Conservation (phyloP, 2,888 invertebrate genomes). For the Caenorhabditis doughertyi region DNA sequence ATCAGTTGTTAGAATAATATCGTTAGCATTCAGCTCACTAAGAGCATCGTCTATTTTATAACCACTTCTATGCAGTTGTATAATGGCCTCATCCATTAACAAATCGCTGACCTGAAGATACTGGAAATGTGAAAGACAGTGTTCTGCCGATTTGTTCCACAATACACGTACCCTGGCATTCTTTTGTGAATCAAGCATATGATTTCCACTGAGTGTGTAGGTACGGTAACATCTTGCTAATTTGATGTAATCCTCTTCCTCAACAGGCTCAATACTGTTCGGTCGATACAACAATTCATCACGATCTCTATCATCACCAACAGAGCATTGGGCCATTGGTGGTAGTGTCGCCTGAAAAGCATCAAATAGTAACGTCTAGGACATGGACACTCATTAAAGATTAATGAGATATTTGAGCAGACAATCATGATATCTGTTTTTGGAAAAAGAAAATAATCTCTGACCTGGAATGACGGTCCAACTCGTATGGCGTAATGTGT, state of each 20-base stretch:
- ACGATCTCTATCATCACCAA: slow-evolving; percentile 79
- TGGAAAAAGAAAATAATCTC: not conserved
- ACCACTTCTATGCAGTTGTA: slow-evolving; percentile 91
- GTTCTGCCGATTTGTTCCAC: not conserved
- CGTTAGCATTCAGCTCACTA: slow-evolving; percentile 85
- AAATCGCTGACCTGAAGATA: slow-evolving; percentile 75
- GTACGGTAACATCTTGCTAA: slow-evolving; percentile 73
- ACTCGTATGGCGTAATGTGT: slow-evolving; percentile 86
- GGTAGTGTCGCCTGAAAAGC: slow-evolving; percentile 74
- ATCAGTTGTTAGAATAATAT: slow-evolving; percentile 74
- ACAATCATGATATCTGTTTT: not conserved
- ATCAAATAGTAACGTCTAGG: slow-evolving; percentile 12
- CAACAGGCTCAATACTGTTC: slow-evolving; percentile 70
- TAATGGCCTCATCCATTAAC: slow-evolving; percentile 78
- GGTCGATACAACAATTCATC: slow-evolving; percentile 80
- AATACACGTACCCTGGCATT: slow-evolving; percentile 68
- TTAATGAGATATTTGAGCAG: slow-evolving; percentile 18
- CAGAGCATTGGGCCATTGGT: slow-evolving; percentile 64
- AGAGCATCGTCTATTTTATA: slow-evolving; percentile 97
- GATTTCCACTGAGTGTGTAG: slow-evolving; percentile 69
- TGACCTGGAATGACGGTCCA: slow-evolving; percentile 86
- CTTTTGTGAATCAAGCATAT: slow-evolving; percentile 75
- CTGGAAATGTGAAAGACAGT: slow-evolving; percentile 47
- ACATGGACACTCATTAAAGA: slow-evolving; percentile 1
- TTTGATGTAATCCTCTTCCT: slow-evolving; percentile 75